These are phyloP conservation scores for Drosophila bocqueti DNA, from an alignment of 1,140 invertebrate species.

Conservation along the genomic window DNA sequence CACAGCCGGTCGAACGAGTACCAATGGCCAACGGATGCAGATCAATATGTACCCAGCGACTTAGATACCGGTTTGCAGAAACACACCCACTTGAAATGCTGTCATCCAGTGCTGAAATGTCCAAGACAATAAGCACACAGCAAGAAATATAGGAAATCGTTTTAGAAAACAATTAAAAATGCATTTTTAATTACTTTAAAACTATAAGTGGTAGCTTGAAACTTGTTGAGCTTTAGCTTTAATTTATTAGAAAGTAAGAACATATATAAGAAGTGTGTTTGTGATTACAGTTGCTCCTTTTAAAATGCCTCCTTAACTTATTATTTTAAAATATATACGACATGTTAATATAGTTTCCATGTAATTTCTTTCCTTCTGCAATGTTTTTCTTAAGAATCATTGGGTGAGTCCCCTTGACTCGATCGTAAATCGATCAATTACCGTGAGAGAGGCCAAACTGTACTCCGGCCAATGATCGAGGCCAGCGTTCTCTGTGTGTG, in stretches of 20 bases:
- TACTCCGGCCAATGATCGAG: constrained; percentile 30
- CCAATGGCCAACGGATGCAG: constrained; percentile 34
- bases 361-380: constrained; percentile 3
- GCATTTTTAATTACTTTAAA: neutral
- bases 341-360: neutral
- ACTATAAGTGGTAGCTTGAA: no score
- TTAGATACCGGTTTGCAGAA: constrained; percentile 50
- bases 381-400: constrained; percentile 9
- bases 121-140: constrained; percentile 10
- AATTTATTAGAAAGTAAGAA: neutral
- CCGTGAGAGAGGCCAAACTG: constrained; percentile 40
- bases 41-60: constrained; percentile 8
- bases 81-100: constrained; percentile 52
- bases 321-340: neutral
- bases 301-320: neutral
- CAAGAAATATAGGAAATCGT: neutral
- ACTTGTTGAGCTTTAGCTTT: no score
- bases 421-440: constrained; percentile 47
- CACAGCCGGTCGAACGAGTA: constrained; percentile 36
- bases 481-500: constrained; percentile 12
- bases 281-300: neutral
- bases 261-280: neutral
- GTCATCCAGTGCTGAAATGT: constrained; percentile 19
- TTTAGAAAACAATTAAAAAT: neutral
- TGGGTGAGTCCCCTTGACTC: constrained; percentile 19